Conservation (phyloP, 2,888 invertebrate genomes). For the Nesidiocoris tenuis region DNA sequence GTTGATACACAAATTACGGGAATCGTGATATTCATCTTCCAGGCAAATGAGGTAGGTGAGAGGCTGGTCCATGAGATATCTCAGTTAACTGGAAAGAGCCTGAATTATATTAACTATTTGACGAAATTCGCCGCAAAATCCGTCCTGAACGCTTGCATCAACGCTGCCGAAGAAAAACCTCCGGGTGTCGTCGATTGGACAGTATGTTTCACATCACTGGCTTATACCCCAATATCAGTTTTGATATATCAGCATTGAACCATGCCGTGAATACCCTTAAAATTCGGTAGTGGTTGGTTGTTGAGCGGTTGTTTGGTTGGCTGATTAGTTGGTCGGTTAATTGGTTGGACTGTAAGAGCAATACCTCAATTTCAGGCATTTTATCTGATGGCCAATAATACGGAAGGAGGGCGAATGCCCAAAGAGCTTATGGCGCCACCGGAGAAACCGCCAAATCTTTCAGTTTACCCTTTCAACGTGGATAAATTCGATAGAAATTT, state of each 20-base stretch:
- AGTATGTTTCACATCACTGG: slow-evolving; percentile 9
- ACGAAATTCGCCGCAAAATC: slow-evolving; percentile 25
- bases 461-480: slow-evolving; percentile 25
- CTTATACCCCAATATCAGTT: too few species aligned
- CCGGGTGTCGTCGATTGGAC: slow-evolving; percentile 24
- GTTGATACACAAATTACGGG: background rate
- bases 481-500: slow-evolving; percentile 20
- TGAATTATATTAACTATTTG: slow-evolving; percentile 13
- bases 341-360: too few species aligned
- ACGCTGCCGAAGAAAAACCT: slow-evolving; percentile 14
- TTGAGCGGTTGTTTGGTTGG: too few species aligned
- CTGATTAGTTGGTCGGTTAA: too few species aligned
- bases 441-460: slow-evolving; percentile 4
- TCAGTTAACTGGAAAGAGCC: slow-evolving; percentile 5
- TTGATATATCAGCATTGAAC: too few species aligned
- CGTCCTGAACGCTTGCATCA: slow-evolving; percentile 14
- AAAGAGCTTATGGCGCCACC: slow-evolving; percentile 11
- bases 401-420: slow-evolving; percentile 26
- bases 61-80: slow-evolving; percentile 13
- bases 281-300: too few species aligned
- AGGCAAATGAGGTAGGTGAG: slow-evolving; percentile 16
- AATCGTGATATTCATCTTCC: background rate
- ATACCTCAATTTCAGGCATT: slow-evolving; percentile 12
- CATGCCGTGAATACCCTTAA: too few species aligned
- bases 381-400: slow-evolving; percentile 25